Conservation (phyloP, 2,113 vertebrate species). For the Myotis lucifugus region DNA sequence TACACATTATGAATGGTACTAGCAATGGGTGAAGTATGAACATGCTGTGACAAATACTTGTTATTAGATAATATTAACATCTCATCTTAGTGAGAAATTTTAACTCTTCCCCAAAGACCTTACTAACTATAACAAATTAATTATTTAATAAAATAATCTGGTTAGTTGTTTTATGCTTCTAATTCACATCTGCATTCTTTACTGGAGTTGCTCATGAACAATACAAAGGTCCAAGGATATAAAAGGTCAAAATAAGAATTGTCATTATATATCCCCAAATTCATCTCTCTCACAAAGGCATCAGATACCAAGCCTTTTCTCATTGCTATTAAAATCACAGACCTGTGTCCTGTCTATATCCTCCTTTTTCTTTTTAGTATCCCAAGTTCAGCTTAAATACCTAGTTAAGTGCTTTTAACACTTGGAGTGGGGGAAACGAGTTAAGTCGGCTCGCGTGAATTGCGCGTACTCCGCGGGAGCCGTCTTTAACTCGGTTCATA, state of each 20-base stretch:
- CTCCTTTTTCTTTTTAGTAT: background rate
- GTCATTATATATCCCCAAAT: background rate
- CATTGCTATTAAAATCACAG: background rate
- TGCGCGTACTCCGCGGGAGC: no score
- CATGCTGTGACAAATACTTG: background rate
- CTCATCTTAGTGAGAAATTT: conserved; percentile 30
- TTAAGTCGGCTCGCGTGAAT: no score
- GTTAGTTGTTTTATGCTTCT: conserved; percentile 8
- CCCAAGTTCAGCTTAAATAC: background rate
- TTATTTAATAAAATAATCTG: conserved; percentile 28
- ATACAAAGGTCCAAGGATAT: background rate
- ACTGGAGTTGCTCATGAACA: background rate
- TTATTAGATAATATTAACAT: conserved; percentile 41
- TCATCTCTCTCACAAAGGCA: background rate
- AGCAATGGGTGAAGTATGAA: background rate
- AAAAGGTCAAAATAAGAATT: conserved; percentile 15
- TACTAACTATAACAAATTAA: background rate
- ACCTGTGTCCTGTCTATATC: background rate
- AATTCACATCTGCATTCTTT: background rate
- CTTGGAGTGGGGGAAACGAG: no score
- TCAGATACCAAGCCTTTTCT: background rate
- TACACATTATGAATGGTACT: background rate
- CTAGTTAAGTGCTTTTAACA: background rate
- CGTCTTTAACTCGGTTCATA: no score
- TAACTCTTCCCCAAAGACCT: conserved; percentile 8